A percentile compares a stretch with the other conserved stretches of the same genome.
Conservation (phyloP, 2,113 vertebrate genomes). For the Cephalopholis sonnerati region DNA sequence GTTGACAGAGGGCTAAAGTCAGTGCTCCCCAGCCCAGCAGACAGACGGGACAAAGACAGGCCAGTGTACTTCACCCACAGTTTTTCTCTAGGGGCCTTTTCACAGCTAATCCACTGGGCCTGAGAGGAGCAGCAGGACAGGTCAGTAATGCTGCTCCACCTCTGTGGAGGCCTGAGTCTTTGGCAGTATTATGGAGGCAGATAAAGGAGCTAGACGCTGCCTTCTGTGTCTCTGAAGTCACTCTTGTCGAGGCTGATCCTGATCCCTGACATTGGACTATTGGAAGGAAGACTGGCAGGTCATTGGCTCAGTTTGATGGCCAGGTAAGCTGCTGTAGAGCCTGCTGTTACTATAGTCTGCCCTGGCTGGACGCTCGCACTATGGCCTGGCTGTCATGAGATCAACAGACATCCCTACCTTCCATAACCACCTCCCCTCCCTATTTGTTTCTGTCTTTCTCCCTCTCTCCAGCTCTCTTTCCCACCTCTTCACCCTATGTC, state of each 20-base stretch:
- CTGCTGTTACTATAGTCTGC: slow-evolving; percentile 54
- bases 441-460: slow-evolving; percentile 2
- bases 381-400: slow-evolving; percentile 51
- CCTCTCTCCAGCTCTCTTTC: slow-evolving; percentile 1
- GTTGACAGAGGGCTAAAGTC: slow-evolving; percentile 82
- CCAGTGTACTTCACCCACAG: slow-evolving; percentile 77
- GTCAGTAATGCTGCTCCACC: slow-evolving; percentile 80
- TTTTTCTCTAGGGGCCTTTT: slow-evolving; percentile 82
- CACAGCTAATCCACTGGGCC: slow-evolving; percentile 80
- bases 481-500: slow-evolving; percentile 28
- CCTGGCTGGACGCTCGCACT: slow-evolving; percentile 42
- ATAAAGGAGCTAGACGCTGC: slow-evolving; percentile 79
- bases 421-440: slow-evolving; percentile 5
- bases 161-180: slow-evolving; percentile 73
- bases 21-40: slow-evolving; percentile 72
- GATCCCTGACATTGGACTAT: slow-evolving; percentile 72
- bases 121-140: slow-evolving; percentile 81
- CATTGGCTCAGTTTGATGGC: slow-evolving; percentile 65
- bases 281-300: slow-evolving; percentile 65
- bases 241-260: slow-evolving; percentile 71
- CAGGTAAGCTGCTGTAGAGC: slow-evolving; percentile 77
- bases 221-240: slow-evolving; percentile 77
- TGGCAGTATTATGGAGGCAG: slow-evolving; percentile 76
- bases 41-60: slow-evolving; percentile 80
- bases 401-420: slow-evolving; percentile 53